These are phyloP conservation scores for Lasioglossum figueresi DNA, from an alignment of 2,888 invertebrate species.

Conservation along the genomic window DNA sequence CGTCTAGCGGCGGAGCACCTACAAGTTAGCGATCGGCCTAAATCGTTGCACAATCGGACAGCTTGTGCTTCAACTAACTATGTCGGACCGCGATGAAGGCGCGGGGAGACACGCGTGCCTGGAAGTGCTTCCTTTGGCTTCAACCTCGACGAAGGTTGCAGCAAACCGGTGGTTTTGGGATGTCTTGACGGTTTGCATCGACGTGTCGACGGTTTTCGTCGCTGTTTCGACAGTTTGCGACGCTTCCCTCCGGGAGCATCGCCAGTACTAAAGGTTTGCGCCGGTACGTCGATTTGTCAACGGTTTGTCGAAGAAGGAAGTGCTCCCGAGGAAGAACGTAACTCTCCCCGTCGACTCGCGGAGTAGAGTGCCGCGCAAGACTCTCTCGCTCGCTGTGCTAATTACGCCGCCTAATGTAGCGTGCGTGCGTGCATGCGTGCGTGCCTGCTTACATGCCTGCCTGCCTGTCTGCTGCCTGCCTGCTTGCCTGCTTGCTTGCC, in stretches of 20 bases:
- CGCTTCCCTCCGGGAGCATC: background rate
- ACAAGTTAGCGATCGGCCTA: slow-evolving; percentile 56
- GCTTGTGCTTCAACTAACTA: slow-evolving; percentile 63
- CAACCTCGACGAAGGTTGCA: background rate
- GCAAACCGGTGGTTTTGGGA: background rate
- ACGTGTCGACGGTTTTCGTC: background rate
- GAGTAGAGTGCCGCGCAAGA: slow-evolving; percentile 72
- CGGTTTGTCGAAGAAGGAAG: slow-evolving; percentile 25
- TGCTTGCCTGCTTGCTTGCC: slow-evolving; percentile 39
- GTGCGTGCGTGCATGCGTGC: slow-evolving; percentile 69
- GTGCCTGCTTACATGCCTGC: slow-evolving; percentile 35
- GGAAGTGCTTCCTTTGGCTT: slow-evolving; percentile 27
- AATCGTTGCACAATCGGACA: slow-evolving; percentile 65
- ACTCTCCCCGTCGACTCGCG: slow-evolving; percentile 63
- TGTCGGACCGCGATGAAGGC: slow-evolving; percentile 54
- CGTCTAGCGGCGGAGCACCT: slow-evolving; percentile 54
- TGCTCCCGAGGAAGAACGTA: slow-evolving; percentile 49
- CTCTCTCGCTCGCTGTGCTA: slow-evolving; percentile 77
- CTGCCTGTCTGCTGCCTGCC: slow-evolving; percentile 52
- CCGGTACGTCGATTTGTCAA: background rate
- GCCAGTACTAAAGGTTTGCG: background rate
- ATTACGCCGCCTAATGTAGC: slow-evolving; percentile 78
- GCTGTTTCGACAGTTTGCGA: background rate
- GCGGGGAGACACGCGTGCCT: slow-evolving; percentile 44
- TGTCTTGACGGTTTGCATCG: no score